Evolutionary conservation across 2,113 vertebrate species (phyloP).

Genomic region (Mobula hypostoma): DNA sequence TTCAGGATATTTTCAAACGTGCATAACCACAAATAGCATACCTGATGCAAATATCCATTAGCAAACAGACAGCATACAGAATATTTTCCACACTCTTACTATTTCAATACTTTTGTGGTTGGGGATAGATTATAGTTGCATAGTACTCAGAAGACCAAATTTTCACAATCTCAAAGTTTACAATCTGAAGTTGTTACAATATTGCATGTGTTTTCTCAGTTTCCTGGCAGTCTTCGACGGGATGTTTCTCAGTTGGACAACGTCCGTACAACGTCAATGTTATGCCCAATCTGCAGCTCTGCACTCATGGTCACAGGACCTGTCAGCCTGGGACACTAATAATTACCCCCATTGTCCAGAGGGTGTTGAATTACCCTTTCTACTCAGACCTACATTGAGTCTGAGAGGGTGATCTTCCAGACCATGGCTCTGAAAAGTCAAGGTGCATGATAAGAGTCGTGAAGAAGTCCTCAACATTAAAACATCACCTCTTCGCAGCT

Average conservation of each 20-base stretch:
- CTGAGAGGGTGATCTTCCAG: too few species aligned
- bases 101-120: slow-evolving; percentile 22
- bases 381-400: background rate
- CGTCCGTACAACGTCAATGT: background rate
- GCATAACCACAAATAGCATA: background rate
- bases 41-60: background rate
- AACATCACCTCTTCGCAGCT: slow-evolving; percentile 99
- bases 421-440: background rate
- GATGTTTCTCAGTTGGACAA: background rate
- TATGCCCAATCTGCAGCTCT: too few species aligned
- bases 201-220: background rate
- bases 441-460: background rate
- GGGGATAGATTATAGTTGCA: background rate
- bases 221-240: background rate
- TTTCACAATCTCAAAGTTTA: background rate
- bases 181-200: background rate
- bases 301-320: background rate
- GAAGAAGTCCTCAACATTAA: slow-evolving; percentile 47
- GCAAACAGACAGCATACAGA: background rate
- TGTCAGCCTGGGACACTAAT: background rate
- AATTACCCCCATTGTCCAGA: background rate
- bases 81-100: slow-evolving; percentile 15
- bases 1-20: background rate
- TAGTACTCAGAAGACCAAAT: background rate
- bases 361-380: background rate